Evolutionary conservation across 2,888 invertebrate species (phyloP).

Genomic region (Trileptium ribeirensis): DNA sequence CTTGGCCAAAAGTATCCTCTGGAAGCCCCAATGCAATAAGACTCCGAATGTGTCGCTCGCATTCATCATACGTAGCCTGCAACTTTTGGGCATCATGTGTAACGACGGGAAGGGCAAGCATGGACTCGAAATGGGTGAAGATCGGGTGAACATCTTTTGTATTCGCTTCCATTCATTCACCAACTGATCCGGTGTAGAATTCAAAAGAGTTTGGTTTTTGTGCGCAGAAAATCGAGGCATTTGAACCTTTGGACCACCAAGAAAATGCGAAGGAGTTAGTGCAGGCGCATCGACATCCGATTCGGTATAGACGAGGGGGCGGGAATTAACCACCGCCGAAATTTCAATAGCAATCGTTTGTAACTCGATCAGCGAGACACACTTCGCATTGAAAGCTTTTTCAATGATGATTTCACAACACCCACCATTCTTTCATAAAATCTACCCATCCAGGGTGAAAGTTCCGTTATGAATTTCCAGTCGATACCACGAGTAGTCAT

Average conservation of each 20-base stretch:
- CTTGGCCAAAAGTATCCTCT: too few relatives aligned
- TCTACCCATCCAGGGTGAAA: slow-evolving; percentile 6
- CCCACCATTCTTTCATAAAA: slow-evolving; percentile 23
- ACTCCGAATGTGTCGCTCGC: too few relatives aligned
- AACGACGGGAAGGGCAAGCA: too few relatives aligned
- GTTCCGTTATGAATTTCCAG: slow-evolving; percentile 18
- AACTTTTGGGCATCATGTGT: too few relatives aligned
- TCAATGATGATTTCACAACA: slow-evolving; percentile 7
- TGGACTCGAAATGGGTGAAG: too few relatives aligned
- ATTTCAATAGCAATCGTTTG: neutral
- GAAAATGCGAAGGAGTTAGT: neutral
- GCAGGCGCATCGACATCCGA: neutral
- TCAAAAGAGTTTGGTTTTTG: neutral
- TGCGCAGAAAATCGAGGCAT: neutral
- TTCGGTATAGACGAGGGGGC: neutral
- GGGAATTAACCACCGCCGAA: neutral
- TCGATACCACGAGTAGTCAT: neutral
- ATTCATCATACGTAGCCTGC: too few relatives aligned
- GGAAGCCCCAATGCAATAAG: too few relatives aligned
- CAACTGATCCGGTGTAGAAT: neutral
- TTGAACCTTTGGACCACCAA: neutral
- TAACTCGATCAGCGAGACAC: neutral
- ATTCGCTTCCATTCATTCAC: neutral
- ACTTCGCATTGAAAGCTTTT: slow-evolving; percentile 1
- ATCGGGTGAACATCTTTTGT: too few relatives aligned